A percentile compares a stretch with the other conserved stretches of the same genome.
Evolutionary conservation across 53 echinoderm and acorn worm species (phyloP).

Genomic region (Paracentrotus lividus): DNA sequence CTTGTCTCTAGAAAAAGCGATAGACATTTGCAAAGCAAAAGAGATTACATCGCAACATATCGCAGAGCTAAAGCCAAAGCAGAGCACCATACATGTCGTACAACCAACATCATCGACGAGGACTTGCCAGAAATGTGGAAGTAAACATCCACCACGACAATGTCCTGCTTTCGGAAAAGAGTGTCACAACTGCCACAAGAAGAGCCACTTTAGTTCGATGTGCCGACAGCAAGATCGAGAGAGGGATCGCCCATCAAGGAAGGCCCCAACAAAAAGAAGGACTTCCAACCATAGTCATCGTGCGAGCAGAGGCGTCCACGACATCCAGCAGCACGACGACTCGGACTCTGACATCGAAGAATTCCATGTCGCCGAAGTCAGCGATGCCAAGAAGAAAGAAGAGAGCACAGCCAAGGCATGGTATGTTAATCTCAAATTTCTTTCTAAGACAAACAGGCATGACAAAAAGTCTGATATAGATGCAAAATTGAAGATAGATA

Average conservation of each 20-base stretch:
- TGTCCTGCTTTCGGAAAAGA: slow-evolving; percentile 63
- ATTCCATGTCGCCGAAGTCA: slow-evolving; percentile 7
- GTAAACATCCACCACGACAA: slow-evolving; percentile 38
- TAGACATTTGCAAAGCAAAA: no score
- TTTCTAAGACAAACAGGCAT: slow-evolving; percentile 16
- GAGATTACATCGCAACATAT: not conserved
- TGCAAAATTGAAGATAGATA: slow-evolving; percentile 76
- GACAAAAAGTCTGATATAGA: not conserved
- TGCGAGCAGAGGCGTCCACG: not conserved
- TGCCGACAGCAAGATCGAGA: slow-evolving; percentile 31
- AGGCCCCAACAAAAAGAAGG: not conserved
- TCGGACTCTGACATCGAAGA: not conserved
- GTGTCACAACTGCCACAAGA: slow-evolving; percentile 64
- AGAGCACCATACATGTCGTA: not conserved
- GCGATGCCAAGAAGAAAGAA: not conserved
- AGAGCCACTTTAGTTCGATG: slow-evolving; percentile 57
- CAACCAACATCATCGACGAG: not conserved
- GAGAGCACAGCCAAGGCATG: slow-evolving; percentile 15
- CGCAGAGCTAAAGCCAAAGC: not conserved
- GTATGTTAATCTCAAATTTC: slow-evolving; percentile 29
- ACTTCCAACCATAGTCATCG: not conserved
- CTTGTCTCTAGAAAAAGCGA: slow-evolving; percentile 41
- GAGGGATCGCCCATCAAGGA: not conserved
- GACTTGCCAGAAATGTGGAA: slow-evolving; percentile 63
- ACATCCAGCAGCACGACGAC: not conserved